Conservation (phyloP, 2,888 invertebrate genomes). For the Nesidiocoris tenuis region DNA sequence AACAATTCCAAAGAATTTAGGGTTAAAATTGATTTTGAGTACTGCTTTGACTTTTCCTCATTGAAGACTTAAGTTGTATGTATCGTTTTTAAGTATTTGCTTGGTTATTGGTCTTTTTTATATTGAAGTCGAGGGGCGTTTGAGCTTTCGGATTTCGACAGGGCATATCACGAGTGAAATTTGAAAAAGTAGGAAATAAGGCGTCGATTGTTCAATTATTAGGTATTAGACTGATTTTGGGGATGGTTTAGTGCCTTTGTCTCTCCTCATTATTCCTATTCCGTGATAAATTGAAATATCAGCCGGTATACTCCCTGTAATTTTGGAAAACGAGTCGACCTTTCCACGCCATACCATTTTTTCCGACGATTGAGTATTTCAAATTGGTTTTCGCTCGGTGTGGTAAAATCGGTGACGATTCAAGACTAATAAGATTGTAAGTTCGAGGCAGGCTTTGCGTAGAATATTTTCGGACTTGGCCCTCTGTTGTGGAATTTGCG, state of each 20-base stretch:
- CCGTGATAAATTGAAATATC: too few species aligned
- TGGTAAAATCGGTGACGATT: background rate
- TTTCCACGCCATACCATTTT: too few species aligned
- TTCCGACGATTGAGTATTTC: too few species aligned
- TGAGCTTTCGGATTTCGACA: background rate
- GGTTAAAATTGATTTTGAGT: background rate
- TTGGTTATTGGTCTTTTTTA: background rate
- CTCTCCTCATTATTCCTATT: constrained; percentile 18
- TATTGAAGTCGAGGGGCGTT: background rate
- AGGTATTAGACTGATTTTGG: background rate
- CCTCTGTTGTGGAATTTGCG: background rate
- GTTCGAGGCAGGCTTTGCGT: background rate
- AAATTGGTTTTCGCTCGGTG: background rate
- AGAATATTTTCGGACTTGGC: background rate
- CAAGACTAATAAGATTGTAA: background rate
- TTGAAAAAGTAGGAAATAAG: background rate
- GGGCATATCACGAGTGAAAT: background rate
- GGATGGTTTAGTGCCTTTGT: background rate
- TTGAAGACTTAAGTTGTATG: background rate
- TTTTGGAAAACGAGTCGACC: too few species aligned
- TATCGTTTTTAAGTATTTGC: background rate
- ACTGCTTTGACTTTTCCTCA: background rate
- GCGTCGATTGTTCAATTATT: too few species aligned
- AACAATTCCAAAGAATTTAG: constrained; percentile 39
- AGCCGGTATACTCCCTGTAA: too few species aligned